Conservation (phyloP, 2,888 invertebrate genomes). For the Mantis religiosa region DNA sequence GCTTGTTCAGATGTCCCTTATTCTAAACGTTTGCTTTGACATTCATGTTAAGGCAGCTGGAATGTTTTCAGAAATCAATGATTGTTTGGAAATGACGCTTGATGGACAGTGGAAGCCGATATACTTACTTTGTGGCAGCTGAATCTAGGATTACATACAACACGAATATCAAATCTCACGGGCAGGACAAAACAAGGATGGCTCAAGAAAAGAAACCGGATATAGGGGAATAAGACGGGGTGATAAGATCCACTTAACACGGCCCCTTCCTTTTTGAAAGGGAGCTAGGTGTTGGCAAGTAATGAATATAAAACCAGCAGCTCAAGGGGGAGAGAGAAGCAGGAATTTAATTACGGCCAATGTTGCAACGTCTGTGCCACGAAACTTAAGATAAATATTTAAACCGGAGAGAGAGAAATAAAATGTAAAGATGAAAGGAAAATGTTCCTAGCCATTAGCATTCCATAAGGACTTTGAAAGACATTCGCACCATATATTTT, state of each 20-base stretch:
- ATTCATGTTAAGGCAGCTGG: too few species aligned
- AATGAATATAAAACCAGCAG: not conserved
- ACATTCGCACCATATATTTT: too few species aligned
- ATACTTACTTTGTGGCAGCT: too few species aligned
- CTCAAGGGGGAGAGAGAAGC: not conserved
- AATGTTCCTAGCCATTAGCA: too few species aligned
- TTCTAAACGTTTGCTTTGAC: too few species aligned
- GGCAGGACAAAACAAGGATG: not conserved
- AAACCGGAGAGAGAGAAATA: too few species aligned
- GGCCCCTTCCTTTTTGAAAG: not conserved
- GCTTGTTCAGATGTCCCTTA: too few species aligned
- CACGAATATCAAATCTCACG: not conserved
- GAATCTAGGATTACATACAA: not conserved
- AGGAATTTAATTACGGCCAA: not conserved
- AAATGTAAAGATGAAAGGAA: too few species aligned
- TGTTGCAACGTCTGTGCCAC: not conserved
- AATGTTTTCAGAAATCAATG: too few species aligned
- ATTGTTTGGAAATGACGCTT: too few species aligned
- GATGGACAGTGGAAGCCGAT: too few species aligned
- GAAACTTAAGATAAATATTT: not conserved
- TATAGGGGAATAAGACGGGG: not conserved
- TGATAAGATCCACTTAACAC: not conserved
- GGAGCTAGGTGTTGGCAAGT: not conserved
- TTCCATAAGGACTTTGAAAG: too few species aligned
- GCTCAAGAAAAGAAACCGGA: not conserved